Evolutionary conservation across 2,888 invertebrate genomes (phyloP).

Genomic region (Cyaniris semiargus): DNA sequence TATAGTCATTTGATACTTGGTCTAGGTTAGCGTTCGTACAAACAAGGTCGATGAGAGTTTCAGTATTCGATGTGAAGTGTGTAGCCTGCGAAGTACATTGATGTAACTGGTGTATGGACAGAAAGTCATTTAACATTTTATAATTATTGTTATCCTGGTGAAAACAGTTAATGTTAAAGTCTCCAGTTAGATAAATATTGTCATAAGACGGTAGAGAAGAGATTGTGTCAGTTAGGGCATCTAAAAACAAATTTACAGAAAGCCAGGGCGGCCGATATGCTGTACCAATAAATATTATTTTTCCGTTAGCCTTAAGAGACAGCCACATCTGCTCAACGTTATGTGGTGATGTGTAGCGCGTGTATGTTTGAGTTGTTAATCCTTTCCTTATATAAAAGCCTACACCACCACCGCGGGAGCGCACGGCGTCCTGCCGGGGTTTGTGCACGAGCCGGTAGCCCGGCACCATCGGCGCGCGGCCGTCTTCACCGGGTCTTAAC

Average conservation of each 20-base stretch:
- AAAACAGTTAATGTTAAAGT: too few species aligned
- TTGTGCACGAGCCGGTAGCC: constrained; percentile 38
- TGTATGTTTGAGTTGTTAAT: neutral
- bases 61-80: neutral
- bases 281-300: constrained; percentile 33
- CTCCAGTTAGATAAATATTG: neutral
- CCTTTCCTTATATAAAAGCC: constrained; percentile 34
- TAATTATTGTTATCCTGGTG: too few species aligned
- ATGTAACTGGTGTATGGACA: neutral
- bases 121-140: neutral
- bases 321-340: constrained; percentile 42
- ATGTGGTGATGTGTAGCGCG: neutral
- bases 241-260: neutral
- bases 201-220: neutral
- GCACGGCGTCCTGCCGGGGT: constrained; percentile 28
- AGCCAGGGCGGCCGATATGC: constrained; percentile 37
- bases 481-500: constrained; percentile 42
- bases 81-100: neutral
- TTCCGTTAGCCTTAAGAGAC: constrained; percentile 24
- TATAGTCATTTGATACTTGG: neutral
- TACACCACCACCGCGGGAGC: constrained; percentile 35
- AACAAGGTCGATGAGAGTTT: neutral
- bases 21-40: neutral
- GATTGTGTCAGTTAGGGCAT: constrained; percentile 20
- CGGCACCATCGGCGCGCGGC: constrained; percentile 40